Percentiles rank a stretch among this genome's conserved stretches.
Conservation (phyloP, 2,797 vertebrate species). For the Squalus acanthias region DNA sequence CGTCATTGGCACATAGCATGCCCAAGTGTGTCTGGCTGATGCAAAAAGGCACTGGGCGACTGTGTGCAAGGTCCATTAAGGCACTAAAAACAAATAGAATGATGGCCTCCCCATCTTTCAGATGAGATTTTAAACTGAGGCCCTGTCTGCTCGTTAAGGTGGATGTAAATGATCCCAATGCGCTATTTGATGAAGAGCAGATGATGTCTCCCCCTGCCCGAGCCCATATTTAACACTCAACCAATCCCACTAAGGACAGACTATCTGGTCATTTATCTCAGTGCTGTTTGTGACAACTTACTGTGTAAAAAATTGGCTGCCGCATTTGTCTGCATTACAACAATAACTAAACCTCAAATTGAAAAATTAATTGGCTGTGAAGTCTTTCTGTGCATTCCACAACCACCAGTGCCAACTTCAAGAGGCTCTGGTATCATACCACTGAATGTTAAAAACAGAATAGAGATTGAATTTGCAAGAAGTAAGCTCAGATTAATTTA, state of each 20-base stretch:
- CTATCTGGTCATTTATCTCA: background rate
- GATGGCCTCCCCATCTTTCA: background rate
- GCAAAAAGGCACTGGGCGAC: background rate
- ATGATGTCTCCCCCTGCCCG: background rate
- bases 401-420: background rate
- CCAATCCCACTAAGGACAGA: background rate
- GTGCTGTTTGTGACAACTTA: background rate
- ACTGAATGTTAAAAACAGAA: background rate
- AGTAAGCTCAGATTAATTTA: background rate
- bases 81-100: background rate
- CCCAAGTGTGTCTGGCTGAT: background rate
- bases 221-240: background rate
- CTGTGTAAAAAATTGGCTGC: background rate
- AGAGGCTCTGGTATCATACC: background rate
- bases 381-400: background rate
- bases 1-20: background rate
- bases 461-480: background rate
- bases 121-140: no score
- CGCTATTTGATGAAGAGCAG: background rate
- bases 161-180: background rate
- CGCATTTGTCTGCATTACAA: background rate
- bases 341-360: no score
- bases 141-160: background rate
- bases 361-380: background rate
- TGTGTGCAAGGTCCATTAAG: background rate